Base-by-base conservation (phyloP, 2,113 vertebrate genomes). In the Dasyornis broadbenti region DNA sequence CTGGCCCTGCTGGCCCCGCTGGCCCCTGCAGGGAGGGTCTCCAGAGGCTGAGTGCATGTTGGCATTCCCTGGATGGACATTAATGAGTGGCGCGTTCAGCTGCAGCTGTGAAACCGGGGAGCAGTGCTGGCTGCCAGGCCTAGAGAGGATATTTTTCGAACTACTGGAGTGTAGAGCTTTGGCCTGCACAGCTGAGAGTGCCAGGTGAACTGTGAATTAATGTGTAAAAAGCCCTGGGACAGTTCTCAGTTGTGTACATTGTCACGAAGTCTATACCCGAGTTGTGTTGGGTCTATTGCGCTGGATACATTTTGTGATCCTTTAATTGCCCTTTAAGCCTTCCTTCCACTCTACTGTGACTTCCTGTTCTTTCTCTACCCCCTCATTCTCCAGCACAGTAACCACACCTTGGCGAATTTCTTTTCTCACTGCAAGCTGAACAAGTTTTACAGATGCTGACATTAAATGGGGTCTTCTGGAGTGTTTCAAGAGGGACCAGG, bases 311-410 rank as follows among this genome's bases (percentile, higher is more conserved):
- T 68, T 65, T 8, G 7, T 52, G 40, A 65, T 90, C 50, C 49
- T 88, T 69, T 71, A 57, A 30, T 35, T 31, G 9, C n/a, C 18
- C 61, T 89, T 80, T 20, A 89, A 76, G 70, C 15, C 84, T 63
- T 85, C 49, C 11, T 50, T 69, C 22, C 10, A 4, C 11, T 59
- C 37, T 35, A 50, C 27, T 0, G 0, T 40, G 27, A 13, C 11
- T 77, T 65, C 30, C 27, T 66, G 15, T 1, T 39, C 89, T 89
- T 66, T 11, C 33, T 56, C 28, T 56, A 6, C 3, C 66, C 31
- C 19, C 16, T 95, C 13, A 22, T 53, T 82, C 35, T 31, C 30
- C 24, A 52, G 59, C 21, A n/a, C 35, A 30, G 39, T 63, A 80
- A 71, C 56, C 40, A 27, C 76, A 53, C 27, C 44, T 86, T 64